These are phyloP conservation scores for Smithornis capensis DNA, from an alignment of 2,113 vertebrate genomes.

Conservation along the genomic window DNA sequence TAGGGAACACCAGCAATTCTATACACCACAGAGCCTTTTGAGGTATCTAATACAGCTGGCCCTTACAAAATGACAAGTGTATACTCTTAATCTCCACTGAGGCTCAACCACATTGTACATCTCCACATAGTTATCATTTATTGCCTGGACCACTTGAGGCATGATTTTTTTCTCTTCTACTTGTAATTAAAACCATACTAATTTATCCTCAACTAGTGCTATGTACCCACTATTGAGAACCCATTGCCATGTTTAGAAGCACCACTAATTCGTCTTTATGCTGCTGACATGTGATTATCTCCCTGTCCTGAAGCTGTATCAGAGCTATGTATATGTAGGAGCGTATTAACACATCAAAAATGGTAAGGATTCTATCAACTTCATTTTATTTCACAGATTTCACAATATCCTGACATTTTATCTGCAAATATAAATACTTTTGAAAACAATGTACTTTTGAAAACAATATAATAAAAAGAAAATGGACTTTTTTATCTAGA, in stretches of 20 bases:
- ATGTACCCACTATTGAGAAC: neutral
- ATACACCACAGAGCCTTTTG: neutral
- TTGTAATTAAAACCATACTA: neutral
- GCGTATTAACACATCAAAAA: neutral
- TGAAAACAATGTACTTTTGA: neutral
- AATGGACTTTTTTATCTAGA: neutral
- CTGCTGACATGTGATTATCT: neutral
- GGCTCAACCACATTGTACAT: neutral
- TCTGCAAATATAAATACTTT: neutral
- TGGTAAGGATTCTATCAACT: neutral
- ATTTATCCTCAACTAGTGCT: neutral
- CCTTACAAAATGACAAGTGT: too few species aligned
- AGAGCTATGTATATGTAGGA: neutral
- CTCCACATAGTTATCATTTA: neutral
- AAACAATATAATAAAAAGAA: neutral
- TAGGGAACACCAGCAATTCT: neutral
- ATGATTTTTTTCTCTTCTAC: neutral
- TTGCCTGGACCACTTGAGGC: neutral
- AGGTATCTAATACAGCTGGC: neutral
- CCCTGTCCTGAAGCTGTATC: accelerated
- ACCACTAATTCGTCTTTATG: neutral
- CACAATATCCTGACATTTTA: neutral
- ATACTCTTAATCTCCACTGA: neutral
- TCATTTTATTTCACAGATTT: neutral
- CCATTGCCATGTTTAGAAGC: neutral